These are phyloP conservation scores for Ericerus pela DNA, from an alignment of 1,140 invertebrate species.

Conservation along the genomic window DNA sequence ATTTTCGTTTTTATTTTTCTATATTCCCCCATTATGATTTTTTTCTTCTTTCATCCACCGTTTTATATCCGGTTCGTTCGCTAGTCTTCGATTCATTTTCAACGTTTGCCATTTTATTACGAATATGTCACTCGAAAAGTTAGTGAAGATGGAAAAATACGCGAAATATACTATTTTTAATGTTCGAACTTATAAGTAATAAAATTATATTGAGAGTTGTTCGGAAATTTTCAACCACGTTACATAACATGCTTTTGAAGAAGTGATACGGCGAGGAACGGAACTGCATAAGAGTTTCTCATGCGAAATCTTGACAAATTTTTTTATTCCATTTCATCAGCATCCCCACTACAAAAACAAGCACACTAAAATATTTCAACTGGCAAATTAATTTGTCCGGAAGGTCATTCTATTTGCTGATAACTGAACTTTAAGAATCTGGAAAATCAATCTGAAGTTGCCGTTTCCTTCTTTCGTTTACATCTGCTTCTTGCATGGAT, in stretches of 20 bases:
- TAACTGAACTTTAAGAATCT: no score
- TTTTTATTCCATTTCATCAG: no score
- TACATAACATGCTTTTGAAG: not conserved
- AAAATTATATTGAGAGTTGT: slow-evolving; percentile 11
- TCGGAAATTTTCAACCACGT: not conserved
- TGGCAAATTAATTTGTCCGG: no score
- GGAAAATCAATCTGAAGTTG: no score
- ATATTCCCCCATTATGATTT: not conserved
- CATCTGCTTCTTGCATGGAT: no score
- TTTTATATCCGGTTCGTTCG: not conserved
- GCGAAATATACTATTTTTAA: slow-evolving; percentile 7
- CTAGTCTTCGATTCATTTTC: not conserved
- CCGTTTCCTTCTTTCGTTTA: no score
- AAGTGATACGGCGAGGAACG: no score
- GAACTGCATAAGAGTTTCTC: no score
- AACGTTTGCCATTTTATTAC: slow-evolving; percentile 1
- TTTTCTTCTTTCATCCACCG: not conserved
- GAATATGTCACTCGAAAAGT: not conserved
- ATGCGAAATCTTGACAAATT: no score
- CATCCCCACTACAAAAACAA: no score
- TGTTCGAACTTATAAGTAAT: slow-evolving; percentile 3
- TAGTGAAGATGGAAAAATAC: not conserved
- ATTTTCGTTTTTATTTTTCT: not conserved
- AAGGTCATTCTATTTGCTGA: no score
- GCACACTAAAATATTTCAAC: no score